Conservation (phyloP, 1,140 invertebrate species). For the Phenacoccus solenopsis region DNA sequence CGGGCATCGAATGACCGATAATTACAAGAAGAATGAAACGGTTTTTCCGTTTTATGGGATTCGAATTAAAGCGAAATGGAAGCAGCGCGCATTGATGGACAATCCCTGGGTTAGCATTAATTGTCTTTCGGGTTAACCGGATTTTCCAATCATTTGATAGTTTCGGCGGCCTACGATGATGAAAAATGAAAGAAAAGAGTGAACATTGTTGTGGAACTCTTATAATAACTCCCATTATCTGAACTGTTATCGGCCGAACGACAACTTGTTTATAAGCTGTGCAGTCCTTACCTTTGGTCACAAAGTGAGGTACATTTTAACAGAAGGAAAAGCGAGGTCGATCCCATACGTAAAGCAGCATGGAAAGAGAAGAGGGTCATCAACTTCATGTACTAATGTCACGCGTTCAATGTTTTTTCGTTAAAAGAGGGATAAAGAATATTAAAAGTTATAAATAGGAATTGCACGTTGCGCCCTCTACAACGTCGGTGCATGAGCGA, state of each 20-base stretch:
- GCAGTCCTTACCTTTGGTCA: neutral
- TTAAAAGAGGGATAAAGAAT: neutral
- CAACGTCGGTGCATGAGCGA: too few relatives aligned
- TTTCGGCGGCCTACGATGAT: neutral
- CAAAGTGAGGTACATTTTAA: neutral
- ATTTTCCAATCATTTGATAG: neutral
- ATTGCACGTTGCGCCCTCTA: neutral
- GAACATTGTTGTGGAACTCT: neutral
- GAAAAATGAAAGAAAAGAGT: neutral
- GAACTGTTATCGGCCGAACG: neutral
- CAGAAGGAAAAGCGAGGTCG: neutral
- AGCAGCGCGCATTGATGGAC: too few relatives aligned
- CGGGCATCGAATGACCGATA: neutral
- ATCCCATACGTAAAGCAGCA: too few relatives aligned
- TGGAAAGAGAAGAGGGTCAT: conserved; percentile 10
- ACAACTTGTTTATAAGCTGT: neutral
- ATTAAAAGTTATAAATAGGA: neutral
- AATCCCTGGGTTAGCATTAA: too few relatives aligned
- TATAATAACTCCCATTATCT: neutral
- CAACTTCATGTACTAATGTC: conserved; percentile 14
- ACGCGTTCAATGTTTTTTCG: conserved; percentile 9
- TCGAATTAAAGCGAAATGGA: too few relatives aligned
- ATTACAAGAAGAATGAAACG: neutral
- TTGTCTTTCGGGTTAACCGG: too few relatives aligned
- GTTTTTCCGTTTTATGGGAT: too few relatives aligned